These are phyloP conservation scores for Sycophaga agraensis DNA, from an alignment of 1,140 invertebrate genomes.

Conservation along the genomic window DNA sequence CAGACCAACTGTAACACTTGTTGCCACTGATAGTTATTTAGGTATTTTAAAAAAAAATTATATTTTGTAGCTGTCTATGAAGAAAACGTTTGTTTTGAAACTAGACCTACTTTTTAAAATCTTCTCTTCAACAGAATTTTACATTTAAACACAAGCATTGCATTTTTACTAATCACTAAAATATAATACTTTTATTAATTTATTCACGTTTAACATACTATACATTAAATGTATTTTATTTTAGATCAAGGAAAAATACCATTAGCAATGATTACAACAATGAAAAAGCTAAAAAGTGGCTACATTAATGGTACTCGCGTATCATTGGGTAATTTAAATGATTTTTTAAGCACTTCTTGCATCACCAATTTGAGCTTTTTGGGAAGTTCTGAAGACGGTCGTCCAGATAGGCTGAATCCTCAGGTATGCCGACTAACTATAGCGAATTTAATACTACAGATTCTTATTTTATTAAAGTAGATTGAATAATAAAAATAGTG, in stretches of 20 bases:
- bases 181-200: neutral
- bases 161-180: conserved; percentile 3
- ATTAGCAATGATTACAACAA: conserved; percentile 92
- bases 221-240: conserved; percentile 34
- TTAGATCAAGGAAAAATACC: conserved; percentile 91
- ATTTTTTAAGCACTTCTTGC: conserved; percentile 94
- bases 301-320: conserved; percentile 98
- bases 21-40: conserved; percentile 77
- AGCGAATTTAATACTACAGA: too few species aligned
- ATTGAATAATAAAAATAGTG: conserved; percentile 3
- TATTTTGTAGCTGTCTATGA: too few species aligned
- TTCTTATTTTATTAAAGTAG: neutral
- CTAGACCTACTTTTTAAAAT: too few species aligned
- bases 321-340: conserved; percentile 84
- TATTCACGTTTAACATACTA: neutral
- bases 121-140: conserved; percentile 22
- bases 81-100: too few species aligned
- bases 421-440: too few species aligned
- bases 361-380: conserved; percentile 94
- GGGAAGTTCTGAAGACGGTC: conserved; percentile 86
- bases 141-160: conserved; percentile 14
- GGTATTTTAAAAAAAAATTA: conserved; percentile 58
- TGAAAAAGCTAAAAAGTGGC: conserved; percentile 97
- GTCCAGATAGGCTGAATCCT: conserved; percentile 70
- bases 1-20: conserved; percentile 82